A percentile compares a stretch with the other conserved stretches of the same genome.
Conservation (phyloP, 2,113 vertebrate species). For the Zosterops borbonicus region DNA sequence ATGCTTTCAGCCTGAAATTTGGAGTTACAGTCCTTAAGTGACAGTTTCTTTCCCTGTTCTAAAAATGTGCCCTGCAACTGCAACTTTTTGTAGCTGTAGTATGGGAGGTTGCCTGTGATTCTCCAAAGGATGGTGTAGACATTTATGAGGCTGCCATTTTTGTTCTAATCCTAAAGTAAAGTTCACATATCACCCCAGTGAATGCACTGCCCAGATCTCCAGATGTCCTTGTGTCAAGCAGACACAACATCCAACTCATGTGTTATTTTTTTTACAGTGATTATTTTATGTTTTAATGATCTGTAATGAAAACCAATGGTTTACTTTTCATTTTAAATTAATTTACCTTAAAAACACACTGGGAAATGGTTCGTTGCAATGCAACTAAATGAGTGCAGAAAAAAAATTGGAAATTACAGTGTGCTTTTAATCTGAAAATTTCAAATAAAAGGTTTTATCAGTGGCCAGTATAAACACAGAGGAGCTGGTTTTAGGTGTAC, state of each 20-base stretch:
- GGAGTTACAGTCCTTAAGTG: neutral
- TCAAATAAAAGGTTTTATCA: neutral
- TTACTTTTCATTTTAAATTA: neutral
- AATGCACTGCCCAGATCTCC: constrained; percentile 58
- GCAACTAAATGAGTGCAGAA: neutral
- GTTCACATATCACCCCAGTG: constrained; percentile 54
- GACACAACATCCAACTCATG: neutral
- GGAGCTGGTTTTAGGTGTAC: neutral
- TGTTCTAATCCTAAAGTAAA: constrained; percentile 68
- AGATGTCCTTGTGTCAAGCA: constrained; percentile 42
- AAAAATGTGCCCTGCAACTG: neutral
- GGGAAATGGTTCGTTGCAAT: neutral
- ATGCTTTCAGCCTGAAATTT: neutral
- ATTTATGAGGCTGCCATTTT: constrained; percentile 64
- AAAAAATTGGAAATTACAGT: neutral
- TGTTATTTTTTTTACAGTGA: neutral
- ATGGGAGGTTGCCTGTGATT: constrained; percentile 27
- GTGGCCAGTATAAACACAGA: neutral
- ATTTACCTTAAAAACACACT: neutral
- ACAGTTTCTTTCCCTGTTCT: neutral
- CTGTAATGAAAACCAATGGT: neutral
- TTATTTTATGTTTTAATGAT: neutral
- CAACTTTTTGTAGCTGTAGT: neutral
- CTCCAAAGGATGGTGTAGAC: constrained; percentile 13
- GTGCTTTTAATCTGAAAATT: neutral